A percentile compares a stretch with the other conserved stretches of the same genome.
Conservation (phyloP, 92 coral and sea anemone genomes). For the Montipora capitata region DNA sequence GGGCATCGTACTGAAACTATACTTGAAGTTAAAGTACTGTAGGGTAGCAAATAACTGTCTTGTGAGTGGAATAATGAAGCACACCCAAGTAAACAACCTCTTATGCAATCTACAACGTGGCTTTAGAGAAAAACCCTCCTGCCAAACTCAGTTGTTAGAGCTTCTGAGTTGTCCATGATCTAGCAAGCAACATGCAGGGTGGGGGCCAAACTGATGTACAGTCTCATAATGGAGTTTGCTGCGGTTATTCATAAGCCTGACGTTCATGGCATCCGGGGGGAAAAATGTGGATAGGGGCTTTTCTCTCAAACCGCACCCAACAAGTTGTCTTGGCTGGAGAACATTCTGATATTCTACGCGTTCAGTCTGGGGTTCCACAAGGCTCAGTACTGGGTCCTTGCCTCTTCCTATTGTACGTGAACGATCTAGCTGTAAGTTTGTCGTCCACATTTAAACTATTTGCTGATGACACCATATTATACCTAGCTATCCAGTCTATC, state of each 20-base stretch:
- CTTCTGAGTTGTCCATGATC: neutral
- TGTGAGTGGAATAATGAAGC: neutral
- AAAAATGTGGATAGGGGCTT: too few species aligned
- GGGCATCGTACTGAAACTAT: neutral
- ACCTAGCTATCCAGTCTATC: slow-evolving; percentile 3
- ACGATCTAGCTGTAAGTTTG: neutral
- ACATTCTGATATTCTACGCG: too few species aligned
- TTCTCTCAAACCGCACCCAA: too few species aligned
- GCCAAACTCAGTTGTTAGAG: neutral
- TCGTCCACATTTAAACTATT: neutral
- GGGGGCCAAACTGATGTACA: neutral
- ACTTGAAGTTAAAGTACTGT: neutral
- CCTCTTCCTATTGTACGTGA: neutral
- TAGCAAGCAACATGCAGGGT: slow-evolving; percentile 4
- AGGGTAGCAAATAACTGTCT: neutral
- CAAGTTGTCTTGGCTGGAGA: too few species aligned
- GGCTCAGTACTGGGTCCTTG: slow-evolving; percentile 1
- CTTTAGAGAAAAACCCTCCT: neutral
- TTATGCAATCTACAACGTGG: neutral
- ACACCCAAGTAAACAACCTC: slow-evolving; percentile 2
- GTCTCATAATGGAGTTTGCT: too few species aligned
- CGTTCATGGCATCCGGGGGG: too few species aligned
- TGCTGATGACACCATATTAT: slow-evolving; percentile 2
- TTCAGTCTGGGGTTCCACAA: neutral
- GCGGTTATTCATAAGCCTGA: too few species aligned